Base-by-base conservation (phyloP, 2,113 vertebrate genomes). In the Pithys albifrons region DNA sequence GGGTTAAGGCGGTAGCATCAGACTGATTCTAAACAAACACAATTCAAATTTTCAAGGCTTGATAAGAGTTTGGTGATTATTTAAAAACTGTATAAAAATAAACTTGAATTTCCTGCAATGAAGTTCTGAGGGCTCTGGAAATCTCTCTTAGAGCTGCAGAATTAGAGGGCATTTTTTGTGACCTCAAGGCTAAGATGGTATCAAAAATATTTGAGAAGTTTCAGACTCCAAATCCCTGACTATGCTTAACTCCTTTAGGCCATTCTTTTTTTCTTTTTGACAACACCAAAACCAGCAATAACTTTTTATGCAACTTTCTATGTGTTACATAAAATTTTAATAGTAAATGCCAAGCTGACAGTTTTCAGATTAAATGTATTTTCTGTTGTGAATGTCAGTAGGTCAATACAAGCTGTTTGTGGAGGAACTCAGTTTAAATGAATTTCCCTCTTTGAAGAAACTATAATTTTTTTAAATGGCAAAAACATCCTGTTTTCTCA, bases 371-470 rank as follows among this genome's bases (percentile, higher is more conserved):
- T 76, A 87, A 55, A 67, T 64, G 22, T 52, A 62, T 89, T 57
- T 91, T 65, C 74, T 92, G 23, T 54, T 62, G 35, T 9, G 28
- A 79, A 91, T 86, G 43, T 31, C 79, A 61, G 55, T 51, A 83
- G 92, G 93, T 90, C 90, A 95, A 75, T 66, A 54, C 41, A 95
- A 96, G 73, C 55, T 62, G 51, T 83, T 87, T 73, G 55, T 51
- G 70, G 75, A 71, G 20, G 16, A 83, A 67, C 23, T 91, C 51
- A 51, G 19, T 80, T 95, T 54, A 93, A 80, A 88, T 58, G 0
- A 54, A 80, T 85, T 87, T 95, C 20, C 41, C 19, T 5, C 70
- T 80, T 74, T 88, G 67, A 90, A 89, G 74, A 80, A 91, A 85
- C 13, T 2, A 12, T 87, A 19, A 3, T 49, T 45, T 89, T 89